Evolutionary conservation across 23 tunicate species (phyloP).

Genomic region (Styela plicata): DNA sequence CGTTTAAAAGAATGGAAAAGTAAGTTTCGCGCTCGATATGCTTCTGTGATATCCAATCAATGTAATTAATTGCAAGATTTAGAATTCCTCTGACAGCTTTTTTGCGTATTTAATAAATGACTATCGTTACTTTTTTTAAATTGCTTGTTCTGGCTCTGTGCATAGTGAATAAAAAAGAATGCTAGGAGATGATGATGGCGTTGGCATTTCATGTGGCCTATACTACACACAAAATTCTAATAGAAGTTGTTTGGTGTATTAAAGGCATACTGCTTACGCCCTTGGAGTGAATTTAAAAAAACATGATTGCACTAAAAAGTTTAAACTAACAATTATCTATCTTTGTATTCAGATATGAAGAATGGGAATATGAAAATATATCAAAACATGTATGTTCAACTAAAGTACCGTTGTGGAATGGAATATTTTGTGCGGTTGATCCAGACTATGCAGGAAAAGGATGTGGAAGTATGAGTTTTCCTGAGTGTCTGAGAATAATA

Average conservation of each 20-base stretch:
- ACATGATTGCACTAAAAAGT: not conserved
- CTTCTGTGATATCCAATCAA: too few species aligned
- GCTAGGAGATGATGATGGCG: too few species aligned
- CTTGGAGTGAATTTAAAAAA: not conserved
- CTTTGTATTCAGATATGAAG: constrained; percentile 64
- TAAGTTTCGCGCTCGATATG: not conserved
- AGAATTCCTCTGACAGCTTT: too few species aligned
- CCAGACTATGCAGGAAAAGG: constrained; percentile 67
- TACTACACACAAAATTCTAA: too few species aligned
- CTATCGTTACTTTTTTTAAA: too few species aligned
- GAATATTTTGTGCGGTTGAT: constrained; percentile 69
- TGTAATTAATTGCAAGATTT: too few species aligned
- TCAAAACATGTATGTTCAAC: constrained; percentile 31
- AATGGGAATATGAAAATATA: constrained; percentile 71
- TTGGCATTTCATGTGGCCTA: too few species aligned
- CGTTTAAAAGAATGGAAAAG: constrained; percentile 6
- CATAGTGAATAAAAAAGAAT: too few species aligned
- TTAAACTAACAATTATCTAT: not conserved
- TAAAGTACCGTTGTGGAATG: constrained; percentile 86
- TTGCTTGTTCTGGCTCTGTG: too few species aligned
- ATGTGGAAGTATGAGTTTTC: constrained; percentile 39
- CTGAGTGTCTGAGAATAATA: constrained; percentile 2
- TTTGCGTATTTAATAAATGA: too few species aligned
- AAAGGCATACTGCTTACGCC: too few species aligned
- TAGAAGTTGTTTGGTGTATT: too few species aligned